phyloP scores from a whole-genome alignment of 2,797 vertebrate species.

The Anableps anableps region DNA sequence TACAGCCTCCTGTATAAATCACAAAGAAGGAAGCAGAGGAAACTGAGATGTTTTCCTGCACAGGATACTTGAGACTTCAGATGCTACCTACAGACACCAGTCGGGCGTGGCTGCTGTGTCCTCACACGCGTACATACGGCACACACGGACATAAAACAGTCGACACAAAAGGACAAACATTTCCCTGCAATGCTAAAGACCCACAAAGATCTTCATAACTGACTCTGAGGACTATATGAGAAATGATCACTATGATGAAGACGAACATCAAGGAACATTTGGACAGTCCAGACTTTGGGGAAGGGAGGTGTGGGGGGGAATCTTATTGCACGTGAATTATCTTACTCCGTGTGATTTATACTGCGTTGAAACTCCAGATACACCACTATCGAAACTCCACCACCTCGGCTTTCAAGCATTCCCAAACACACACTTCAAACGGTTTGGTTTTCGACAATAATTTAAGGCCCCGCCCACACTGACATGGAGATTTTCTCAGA shows the following conservation, averaged over 20 bases:
- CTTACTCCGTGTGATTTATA: conserved; percentile 99
- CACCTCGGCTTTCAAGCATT: conserved; percentile 69
- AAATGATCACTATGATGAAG: conserved; percentile 68
- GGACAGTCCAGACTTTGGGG: conserved; percentile 70
- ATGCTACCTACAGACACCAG: conserved; percentile 77
- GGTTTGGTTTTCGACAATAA: conserved; percentile 53
- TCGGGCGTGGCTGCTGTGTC: conserved; percentile 52
- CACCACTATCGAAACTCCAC: conserved; percentile 56
- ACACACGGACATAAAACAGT: conserved; percentile 49
- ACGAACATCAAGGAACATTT: conserved; percentile 80
- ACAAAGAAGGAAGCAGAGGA: conserved; percentile 50
- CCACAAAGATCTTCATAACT: conserved; percentile 82
- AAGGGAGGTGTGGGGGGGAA: conserved; percentile 61
- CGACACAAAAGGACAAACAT: conserved; percentile 52
- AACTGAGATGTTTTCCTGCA: conserved; percentile 67
- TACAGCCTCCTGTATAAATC: conserved; percentile 72
- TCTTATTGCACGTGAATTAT: conserved; percentile 99
- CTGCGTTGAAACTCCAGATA: conserved; percentile 73
- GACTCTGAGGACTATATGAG: conserved; percentile 66
- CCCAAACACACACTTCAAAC: conserved; percentile 68
- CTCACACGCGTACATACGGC: conserved; percentile 40
- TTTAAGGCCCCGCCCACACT: conserved; percentile 19
- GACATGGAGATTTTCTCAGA: not conserved
- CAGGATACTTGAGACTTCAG: conserved; percentile 76
- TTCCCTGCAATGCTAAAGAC: conserved; percentile 65